phyloP scores from a whole-genome alignment of 37 sponge, comb jelly and placozoan genomes.

The Cladorhizidae sp. region DNA sequence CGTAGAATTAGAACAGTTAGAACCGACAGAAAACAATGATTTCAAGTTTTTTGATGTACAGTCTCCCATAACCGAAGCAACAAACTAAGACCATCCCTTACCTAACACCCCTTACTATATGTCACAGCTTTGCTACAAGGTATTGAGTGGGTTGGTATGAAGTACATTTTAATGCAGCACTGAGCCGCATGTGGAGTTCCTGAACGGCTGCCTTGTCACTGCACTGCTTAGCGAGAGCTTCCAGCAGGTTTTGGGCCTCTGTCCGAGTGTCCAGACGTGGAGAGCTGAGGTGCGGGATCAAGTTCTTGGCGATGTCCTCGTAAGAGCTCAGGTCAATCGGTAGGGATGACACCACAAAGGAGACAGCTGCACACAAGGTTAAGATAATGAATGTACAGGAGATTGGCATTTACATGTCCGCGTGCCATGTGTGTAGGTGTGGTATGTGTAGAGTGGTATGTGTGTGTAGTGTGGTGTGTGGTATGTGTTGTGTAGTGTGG shows the following conservation, averaged over 20 bases:
- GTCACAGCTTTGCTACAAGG: neutral
- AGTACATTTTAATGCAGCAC: slow-evolving; percentile 45
- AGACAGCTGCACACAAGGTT: slow-evolving; percentile 49
- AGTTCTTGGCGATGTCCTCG: slow-evolving; percentile 41
- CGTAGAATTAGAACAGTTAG: no score
- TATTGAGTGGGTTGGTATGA: neutral
- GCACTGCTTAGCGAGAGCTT: slow-evolving; percentile 51
- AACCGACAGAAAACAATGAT: no score
- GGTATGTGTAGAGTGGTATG: no score
- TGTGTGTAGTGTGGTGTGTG: no score
- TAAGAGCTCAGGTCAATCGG: slow-evolving; percentile 70
- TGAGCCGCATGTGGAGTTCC: slow-evolving; percentile 15
- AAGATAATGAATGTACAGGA: no score
- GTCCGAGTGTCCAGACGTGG: slow-evolving; percentile 10
- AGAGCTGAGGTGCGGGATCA: slow-evolving; percentile 38
- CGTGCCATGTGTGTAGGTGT: no score
- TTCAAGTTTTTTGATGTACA: no score
- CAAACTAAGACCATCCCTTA: no score
- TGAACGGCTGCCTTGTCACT: slow-evolving; percentile 32
- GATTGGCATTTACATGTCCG: no score
- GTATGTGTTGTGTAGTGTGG: no score
- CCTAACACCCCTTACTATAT: no score
- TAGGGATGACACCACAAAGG: slow-evolving; percentile 30
- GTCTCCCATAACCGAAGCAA: no score
- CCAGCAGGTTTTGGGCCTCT: slow-evolving; percentile 17